A percentile compares a stretch with the other conserved stretches of the same genome.
phyloP scores from a whole-genome alignment of 2,113 vertebrate species.

The Embiotoca jacksoni region DNA sequence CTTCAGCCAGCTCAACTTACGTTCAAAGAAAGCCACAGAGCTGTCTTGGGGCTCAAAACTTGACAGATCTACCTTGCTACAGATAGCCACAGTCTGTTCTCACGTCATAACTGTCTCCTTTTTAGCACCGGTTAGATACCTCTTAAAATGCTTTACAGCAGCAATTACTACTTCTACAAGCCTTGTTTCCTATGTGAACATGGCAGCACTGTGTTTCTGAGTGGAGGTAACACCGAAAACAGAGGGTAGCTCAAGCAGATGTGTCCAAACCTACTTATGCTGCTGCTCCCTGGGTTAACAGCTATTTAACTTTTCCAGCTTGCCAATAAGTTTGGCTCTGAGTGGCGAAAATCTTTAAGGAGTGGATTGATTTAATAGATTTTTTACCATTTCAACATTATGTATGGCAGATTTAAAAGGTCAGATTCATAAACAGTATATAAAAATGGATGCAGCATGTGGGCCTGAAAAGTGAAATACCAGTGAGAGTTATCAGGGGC shows the following conservation, averaged over 20 bases:
- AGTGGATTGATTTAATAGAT: not conserved
- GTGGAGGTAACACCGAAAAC: slow-evolving; percentile 19
- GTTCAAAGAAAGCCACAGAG: slow-evolving; percentile 18
- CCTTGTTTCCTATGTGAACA: slow-evolving; percentile 31
- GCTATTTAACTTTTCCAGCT: not conserved
- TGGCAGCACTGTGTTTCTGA: slow-evolving; percentile 6
- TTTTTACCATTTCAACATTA: not conserved
- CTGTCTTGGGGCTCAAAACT: slow-evolving; percentile 2
- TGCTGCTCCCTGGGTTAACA: not conserved
- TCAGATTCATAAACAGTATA: not conserved
- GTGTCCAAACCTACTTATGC: not conserved
- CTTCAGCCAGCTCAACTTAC: slow-evolving; percentile 12
- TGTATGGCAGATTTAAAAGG: not conserved
- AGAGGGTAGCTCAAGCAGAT: not conserved
- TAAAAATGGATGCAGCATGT: too few relatives aligned
- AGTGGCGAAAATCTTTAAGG: not conserved
- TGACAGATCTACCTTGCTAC: slow-evolving; percentile 20
- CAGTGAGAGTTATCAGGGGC: too few relatives aligned
- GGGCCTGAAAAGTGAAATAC: too few relatives aligned
- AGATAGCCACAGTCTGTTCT: slow-evolving; percentile 31
- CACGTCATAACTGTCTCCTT: slow-evolving; percentile 21
- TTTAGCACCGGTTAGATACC: slow-evolving; percentile 19
- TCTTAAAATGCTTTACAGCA: slow-evolving; percentile 33
- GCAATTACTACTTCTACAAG: slow-evolving; percentile 28
- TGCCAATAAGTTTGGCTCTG: not conserved